A percentile compares a stretch with the other conserved stretches of the same genome.
Conservation (phyloP, 2,888 invertebrate species). For the Octonoba sinensis region DNA sequence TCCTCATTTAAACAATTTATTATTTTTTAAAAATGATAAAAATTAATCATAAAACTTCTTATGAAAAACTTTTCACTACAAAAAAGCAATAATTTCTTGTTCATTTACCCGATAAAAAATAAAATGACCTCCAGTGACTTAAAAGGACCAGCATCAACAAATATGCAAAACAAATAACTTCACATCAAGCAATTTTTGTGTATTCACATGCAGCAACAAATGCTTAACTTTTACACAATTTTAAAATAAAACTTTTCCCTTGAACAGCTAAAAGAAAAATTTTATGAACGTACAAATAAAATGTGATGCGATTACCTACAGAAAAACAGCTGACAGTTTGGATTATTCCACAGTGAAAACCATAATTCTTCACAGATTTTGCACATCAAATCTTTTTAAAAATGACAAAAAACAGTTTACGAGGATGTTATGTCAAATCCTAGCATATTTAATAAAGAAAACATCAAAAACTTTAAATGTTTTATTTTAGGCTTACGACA, state of each 20-base stretch:
- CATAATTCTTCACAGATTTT: neutral
- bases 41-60: neutral
- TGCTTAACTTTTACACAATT: neutral
- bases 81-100: too few relatives aligned
- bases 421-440: neutral
- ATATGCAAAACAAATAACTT: too few relatives aligned
- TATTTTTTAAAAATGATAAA: neutral
- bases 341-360: slow-evolving; percentile 16
- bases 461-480: slow-evolving; percentile 21
- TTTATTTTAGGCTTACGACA: slow-evolving; percentile 59
- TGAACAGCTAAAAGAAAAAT: neutral
- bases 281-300: neutral
- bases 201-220: too few relatives aligned
- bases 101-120: too few relatives aligned
- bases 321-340: slow-evolving; percentile 57
- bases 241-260: neutral
- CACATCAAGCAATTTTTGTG: too few relatives aligned
- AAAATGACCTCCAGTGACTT: too few relatives aligned
- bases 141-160: too few relatives aligned
- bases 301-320: neutral
- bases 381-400: neutral
- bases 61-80: neutral
- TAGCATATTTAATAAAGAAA: too few relatives aligned
- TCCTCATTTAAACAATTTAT: too few relatives aligned
- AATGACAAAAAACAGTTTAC: slow-evolving; percentile 20